Evolutionary conservation across 2,888 invertebrate genomes (phyloP).

Genomic region (Coelopa pilipes): DNA sequence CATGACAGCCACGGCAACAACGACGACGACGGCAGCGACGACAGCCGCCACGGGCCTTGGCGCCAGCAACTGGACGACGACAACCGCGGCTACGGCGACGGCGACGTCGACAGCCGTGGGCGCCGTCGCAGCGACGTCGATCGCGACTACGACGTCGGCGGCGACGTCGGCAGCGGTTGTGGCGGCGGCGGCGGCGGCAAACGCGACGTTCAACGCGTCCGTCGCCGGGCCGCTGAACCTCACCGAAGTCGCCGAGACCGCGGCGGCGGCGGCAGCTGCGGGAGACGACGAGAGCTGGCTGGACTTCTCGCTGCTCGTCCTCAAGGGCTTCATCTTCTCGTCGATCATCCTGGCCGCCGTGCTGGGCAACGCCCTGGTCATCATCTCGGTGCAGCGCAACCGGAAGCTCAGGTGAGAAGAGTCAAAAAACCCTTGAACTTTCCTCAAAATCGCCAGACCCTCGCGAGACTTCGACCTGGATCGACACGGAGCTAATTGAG

Average conservation of each 20-base stretch:
- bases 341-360: slow-evolving; percentile 90
- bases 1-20: slow-evolving; percentile 13
- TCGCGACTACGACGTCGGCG: slow-evolving; percentile 47
- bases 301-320: slow-evolving; percentile 71
- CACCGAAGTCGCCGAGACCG: slow-evolving; percentile 38
- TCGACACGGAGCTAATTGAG: too few relatives aligned
- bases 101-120: slow-evolving; percentile 22
- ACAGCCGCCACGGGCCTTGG: neutral
- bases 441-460: too few relatives aligned
- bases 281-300: slow-evolving; percentile 66
- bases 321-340: slow-evolving; percentile 83
- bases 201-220: slow-evolving; percentile 11
- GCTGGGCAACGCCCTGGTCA: slow-evolving; percentile 90
- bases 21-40: slow-evolving; percentile 25
- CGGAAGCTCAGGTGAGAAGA: slow-evolving; percentile 65
- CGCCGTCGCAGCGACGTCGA: slow-evolving; percentile 35
- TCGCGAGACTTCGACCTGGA: too few relatives aligned
- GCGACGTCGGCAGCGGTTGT: slow-evolving; percentile 28
- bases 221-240: slow-evolving; percentile 8
- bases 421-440: too few relatives aligned
- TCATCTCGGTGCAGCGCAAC: slow-evolving; percentile 67
- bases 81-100: slow-evolving; percentile 37
- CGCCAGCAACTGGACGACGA: neutral
- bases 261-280: slow-evolving; percentile 42
- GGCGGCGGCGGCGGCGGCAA: slow-evolving; percentile 9